Base-by-base conservation (phyloP, 2,113 vertebrate genomes). In the Nanorana parkeri region DNA sequence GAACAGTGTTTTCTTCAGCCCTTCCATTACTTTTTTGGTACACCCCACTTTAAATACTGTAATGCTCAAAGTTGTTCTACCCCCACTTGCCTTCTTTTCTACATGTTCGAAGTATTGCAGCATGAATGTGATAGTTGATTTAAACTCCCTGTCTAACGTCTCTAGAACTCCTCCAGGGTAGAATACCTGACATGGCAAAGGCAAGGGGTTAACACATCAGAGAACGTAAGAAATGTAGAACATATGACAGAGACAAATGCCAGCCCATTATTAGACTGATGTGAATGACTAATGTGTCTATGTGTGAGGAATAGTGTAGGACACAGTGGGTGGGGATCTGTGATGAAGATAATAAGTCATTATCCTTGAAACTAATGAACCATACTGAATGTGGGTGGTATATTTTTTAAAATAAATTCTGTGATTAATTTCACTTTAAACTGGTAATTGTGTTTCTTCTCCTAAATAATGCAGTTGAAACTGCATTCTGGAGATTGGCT, bases 281-380 rank as follows among this genome's bases (percentile, higher is more conserved):
- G 36, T 71, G 24, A 68, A 60, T 81, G 69, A 73, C 61, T 55
- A 67, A 83, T 83, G 71, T 24, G 19, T 56, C 64, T 47, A 36
- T 60, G 63, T 68, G 61, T 75, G 80, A 83, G 52, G 54, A 64
- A 83, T 76, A 67, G 63, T 60, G 21, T 55, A 83, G 63, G 52
- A 76, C 72, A 68, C 64, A 60, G 72, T 83, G 80, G 71, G 71
- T 60, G 71, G 71, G 28, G 60, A 76, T 47, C 29, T 26, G 69
- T 41, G 63, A 68, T 76, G 54, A 83, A 51, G 20, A 75, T 68
- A 83, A 83, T 76, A 76, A 66, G 72, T 83, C 56, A 67, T 76
- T 83, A 76, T 58, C 71, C 52, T 66, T 76, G 72, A 68, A 75
- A 67, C 73, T 76, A 83, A 83, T 83, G 51, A 76, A 76, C 63